Conservation (phyloP, 2,888 invertebrate species). For the Andrena flavipes region DNA sequence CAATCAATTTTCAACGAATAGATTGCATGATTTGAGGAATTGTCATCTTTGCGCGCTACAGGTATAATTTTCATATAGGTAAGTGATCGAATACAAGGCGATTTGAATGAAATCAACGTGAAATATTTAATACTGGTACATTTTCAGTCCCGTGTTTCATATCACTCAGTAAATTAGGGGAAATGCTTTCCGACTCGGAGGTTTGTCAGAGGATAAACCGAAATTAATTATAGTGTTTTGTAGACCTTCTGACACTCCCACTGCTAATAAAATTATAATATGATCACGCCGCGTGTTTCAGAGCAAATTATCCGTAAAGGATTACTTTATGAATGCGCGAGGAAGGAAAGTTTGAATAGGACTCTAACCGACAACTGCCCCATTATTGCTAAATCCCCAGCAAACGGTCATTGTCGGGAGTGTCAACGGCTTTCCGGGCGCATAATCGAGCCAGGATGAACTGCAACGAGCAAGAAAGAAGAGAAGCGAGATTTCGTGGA, state of each 20-base stretch:
- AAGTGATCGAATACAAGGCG: too few species aligned
- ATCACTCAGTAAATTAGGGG: too few species aligned
- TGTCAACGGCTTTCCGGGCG: conserved; percentile 62
- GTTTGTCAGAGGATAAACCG: too few species aligned
- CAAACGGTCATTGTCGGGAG: conserved; percentile 71
- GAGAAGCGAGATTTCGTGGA: conserved; percentile 66
- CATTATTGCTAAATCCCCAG: conserved; percentile 67
- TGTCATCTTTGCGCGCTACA: too few species aligned
- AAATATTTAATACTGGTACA: too few species aligned
- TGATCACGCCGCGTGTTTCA: neutral
- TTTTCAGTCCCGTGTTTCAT: too few species aligned
- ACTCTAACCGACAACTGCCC: conserved; percentile 43
- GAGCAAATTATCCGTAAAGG: conserved; percentile 18
- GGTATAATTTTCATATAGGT: too few species aligned
- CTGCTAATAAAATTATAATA: neutral
- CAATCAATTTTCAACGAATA: too few species aligned
- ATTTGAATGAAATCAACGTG: too few species aligned
- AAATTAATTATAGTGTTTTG: neutral
- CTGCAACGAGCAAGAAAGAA: conserved; percentile 51
- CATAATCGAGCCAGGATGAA: conserved; percentile 64
- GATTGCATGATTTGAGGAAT: too few species aligned
- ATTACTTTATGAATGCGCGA: conserved; percentile 7
- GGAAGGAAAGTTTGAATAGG: conserved; percentile 19
- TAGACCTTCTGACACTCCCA: neutral
- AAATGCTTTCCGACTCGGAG: too few species aligned